Conservation (phyloP, 2,113 vertebrate species). For the Pithys albifrons region DNA sequence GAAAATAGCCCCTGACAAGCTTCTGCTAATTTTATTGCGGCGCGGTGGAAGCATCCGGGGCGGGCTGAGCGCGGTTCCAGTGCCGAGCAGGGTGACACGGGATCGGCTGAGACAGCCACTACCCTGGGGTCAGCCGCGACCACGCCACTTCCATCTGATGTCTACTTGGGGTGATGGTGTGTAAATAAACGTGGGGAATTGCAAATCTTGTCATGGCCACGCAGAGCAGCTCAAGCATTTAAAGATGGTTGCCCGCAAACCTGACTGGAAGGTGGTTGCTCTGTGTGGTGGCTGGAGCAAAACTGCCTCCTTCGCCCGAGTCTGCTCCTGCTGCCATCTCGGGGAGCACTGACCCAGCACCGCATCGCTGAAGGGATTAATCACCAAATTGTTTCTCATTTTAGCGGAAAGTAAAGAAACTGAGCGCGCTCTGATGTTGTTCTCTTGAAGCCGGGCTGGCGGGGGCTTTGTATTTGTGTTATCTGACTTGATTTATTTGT, state of each 20-base stretch:
- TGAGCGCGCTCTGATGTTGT: slow-evolving; percentile 50
- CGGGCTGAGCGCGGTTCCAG: slow-evolving; percentile 74
- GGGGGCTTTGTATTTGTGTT: slow-evolving; percentile 61
- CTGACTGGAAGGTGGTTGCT: slow-evolving; percentile 83
- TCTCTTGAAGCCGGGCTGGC: slow-evolving; percentile 62
- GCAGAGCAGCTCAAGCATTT: slow-evolving; percentile 88
- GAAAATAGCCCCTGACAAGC: slow-evolving; percentile 80
- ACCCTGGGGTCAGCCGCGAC: slow-evolving; percentile 87
- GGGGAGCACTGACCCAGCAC: slow-evolving; percentile 79
- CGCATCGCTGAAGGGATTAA: slow-evolving; percentile 78
- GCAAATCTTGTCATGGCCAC: slow-evolving; percentile 86
- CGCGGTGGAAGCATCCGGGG: slow-evolving; percentile 69
- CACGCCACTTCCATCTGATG: slow-evolving; percentile 85
- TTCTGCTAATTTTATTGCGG: slow-evolving; percentile 79
- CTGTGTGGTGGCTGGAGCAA: slow-evolving; percentile 73
- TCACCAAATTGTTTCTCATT: slow-evolving; percentile 74
- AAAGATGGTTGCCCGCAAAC: slow-evolving; percentile 91
- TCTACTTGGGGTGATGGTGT: slow-evolving; percentile 91
- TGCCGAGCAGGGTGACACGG: slow-evolving; percentile 79
- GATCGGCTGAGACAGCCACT: slow-evolving; percentile 91
- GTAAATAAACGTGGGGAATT: slow-evolving; percentile 93
- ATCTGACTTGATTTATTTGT: slow-evolving; percentile 73
- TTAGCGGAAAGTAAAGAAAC: slow-evolving; percentile 75
- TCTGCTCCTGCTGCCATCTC: slow-evolving; percentile 77
- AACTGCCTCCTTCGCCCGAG: slow-evolving; percentile 50